Evolutionary conservation across 2,888 invertebrate species (phyloP), one percentile per base, ranked within the genome.

Genomic region (Eristalis tenax): DNA sequence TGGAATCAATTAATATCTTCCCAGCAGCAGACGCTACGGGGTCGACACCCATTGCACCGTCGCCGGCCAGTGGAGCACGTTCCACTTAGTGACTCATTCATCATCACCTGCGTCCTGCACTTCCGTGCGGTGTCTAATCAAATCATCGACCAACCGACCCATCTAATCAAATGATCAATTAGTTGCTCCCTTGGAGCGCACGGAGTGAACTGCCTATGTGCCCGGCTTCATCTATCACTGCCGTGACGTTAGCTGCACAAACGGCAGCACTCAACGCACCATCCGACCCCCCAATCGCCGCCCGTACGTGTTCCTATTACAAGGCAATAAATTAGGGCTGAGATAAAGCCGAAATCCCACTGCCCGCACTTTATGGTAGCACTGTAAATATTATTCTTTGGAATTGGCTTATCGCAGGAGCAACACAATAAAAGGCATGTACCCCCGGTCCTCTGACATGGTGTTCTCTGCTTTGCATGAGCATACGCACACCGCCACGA

Each of bases 311-410:
- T 65, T 65, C 64, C n/a, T 65, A 59, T 57, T 35, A 57, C 56
- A 32, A 59, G 56, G 26, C 23, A 70, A 70, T 70, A 70, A 57
- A 70, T 70, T 59, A 56, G 35, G 28, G 13, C 35, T 15, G 32
- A 11, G 35, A 65, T 38, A 65, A 65, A 65, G 35, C 28, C 28
- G 10, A 35, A n/a, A 10, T 28, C 57, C 32, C 13, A 10, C 57
- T 35, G 70, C 56, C 57, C 57, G 56, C 70, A 35, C 50, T 70
- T 70, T 57, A 70, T 70, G 57, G 70, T 70, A 70, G 70, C 70
- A 70, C 38, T 56, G 70, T 56, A 70, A 70, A 57, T 68, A 59
- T 57, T 57, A 66, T 57, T 57, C 32, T 23, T 56, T 18, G 32
- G 57, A 70, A 59, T 70, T 70, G 70, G 32, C 56, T 70, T 70